Evolutionary conservation across 92 coral and sea anemone species (phyloP).

Genomic region (Bergia puertoricense): DNA sequence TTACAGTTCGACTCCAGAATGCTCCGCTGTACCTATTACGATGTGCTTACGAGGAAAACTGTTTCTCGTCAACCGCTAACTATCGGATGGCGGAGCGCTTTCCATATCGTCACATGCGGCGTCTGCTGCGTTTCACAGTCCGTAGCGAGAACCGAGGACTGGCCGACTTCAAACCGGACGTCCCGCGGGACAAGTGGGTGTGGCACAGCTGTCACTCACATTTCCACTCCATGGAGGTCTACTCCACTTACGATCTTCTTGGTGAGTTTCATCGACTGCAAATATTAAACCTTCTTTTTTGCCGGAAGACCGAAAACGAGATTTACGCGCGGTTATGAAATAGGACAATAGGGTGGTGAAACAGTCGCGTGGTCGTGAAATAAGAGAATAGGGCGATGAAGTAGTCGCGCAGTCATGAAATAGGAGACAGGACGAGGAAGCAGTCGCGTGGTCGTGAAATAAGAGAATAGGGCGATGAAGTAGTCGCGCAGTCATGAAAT

Average conservation of each 20-base stretch:
- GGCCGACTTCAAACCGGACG: conserved; percentile 51
- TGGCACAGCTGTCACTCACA: conserved; percentile 64
- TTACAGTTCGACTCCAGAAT: conserved; percentile 35
- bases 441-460: no score
- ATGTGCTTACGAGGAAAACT: conserved; percentile 58
- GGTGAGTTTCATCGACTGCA: conserved; percentile 34
- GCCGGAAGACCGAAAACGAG: no score
- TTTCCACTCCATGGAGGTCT: conserved; percentile 59
- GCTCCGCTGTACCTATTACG: conserved; percentile 33
- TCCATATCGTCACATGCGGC: conserved; percentile 13
- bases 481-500: no score
- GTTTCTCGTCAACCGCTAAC: conserved; percentile 47
- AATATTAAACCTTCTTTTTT: background rate
- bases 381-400: no score
- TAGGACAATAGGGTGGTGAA: no score
- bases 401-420: no score
- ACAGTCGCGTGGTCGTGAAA: no score
- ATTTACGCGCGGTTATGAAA: no score
- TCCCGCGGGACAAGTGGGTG: conserved; percentile 54
- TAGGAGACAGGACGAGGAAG: no score
- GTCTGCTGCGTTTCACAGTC: conserved; percentile 51
- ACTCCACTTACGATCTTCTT: conserved; percentile 50
- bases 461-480: no score
- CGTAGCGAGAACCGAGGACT: conserved; percentile 48
- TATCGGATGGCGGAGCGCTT: background rate